Percentiles rank a stretch among this genome's conserved stretches.
Conservation (phyloP, 1,140 invertebrate species). For the Alviniconcha marisindica region DNA sequence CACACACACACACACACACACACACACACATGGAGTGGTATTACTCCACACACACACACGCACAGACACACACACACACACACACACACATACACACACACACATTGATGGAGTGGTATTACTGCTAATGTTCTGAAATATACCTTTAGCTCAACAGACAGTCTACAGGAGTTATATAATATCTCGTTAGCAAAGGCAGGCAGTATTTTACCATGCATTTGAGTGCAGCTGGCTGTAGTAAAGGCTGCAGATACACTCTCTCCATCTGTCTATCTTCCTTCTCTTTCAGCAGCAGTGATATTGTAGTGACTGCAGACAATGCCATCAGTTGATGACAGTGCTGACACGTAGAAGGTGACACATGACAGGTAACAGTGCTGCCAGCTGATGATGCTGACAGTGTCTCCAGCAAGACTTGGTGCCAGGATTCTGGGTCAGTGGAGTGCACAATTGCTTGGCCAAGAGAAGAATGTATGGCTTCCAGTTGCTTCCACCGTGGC, state of each 20-base stretch:
- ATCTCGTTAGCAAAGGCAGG: no score
- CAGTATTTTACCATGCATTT: slow-evolving; percentile 14
- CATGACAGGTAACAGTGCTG: background rate
- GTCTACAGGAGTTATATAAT: no score
- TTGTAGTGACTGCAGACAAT: background rate
- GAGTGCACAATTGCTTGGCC: background rate
- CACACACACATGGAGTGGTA: no score
- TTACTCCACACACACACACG: no score
- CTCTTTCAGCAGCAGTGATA: background rate
- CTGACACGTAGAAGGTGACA: background rate
- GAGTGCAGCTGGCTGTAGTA: background rate
- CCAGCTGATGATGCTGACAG: background rate
- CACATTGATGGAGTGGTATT: no score
- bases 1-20: no score
- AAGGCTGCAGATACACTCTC: background rate
- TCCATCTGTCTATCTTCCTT: background rate
- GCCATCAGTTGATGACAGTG: slow-evolving; percentile 27
- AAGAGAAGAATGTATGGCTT: background rate
- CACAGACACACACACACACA: no score
- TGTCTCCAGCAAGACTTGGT: background rate
- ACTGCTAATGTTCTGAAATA: no score
- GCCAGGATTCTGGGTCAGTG: background rate
- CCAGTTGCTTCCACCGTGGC: background rate
- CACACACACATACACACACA: no score
- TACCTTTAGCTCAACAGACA: no score